A percentile compares a stretch with the other conserved stretches of the same genome.
Conservation (phyloP, 1,140 invertebrate genomes). For the Bombus vancouverensis region DNA sequence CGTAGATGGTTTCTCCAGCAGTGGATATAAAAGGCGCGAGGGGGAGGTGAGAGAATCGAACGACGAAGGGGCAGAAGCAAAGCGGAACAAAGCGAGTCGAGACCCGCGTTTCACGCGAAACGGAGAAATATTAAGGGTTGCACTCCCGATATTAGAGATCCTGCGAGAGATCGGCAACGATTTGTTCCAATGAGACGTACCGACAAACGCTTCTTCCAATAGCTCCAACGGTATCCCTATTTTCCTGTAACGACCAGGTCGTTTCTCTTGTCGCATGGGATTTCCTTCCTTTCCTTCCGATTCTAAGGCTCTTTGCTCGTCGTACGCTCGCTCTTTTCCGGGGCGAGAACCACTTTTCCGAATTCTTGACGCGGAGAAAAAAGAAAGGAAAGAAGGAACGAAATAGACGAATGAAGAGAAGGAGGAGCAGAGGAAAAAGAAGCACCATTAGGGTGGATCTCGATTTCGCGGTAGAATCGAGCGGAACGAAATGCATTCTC, state of each 20-base stretch:
- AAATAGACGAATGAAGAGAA: not conserved
- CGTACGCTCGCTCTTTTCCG: not conserved
- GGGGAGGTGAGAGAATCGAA: not conserved
- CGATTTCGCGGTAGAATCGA: slow-evolving; percentile 1
- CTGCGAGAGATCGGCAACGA: slow-evolving; percentile 40
- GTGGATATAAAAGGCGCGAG: not conserved
- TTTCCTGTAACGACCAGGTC: slow-evolving; percentile 38
- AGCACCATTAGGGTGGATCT: slow-evolving; percentile 15
- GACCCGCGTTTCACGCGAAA: slow-evolving; percentile 19
- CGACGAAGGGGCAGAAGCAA: slow-evolving; percentile 4
- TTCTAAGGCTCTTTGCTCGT: not conserved
- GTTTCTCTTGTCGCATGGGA: slow-evolving; percentile 37
- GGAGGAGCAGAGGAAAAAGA: not conserved
- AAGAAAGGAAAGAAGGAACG: too few species aligned
- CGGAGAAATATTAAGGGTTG: slow-evolving; percentile 58
- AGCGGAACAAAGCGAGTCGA: not conserved
- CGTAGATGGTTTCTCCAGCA: slow-evolving; percentile 1
- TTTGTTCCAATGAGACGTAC: slow-evolving; percentile 46
- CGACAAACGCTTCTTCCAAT: slow-evolving; percentile 23
- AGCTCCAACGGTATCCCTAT: slow-evolving; percentile 27
- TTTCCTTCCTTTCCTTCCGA: not conserved
- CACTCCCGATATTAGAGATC: slow-evolving; percentile 48
- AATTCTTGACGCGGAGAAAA: not conserved
- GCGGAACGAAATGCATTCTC: not conserved
- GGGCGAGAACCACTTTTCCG: not conserved